These are phyloP conservation scores for Glaucomys volans DNA, from an alignment of 2,113 vertebrate species.

Conservation along the genomic window DNA sequence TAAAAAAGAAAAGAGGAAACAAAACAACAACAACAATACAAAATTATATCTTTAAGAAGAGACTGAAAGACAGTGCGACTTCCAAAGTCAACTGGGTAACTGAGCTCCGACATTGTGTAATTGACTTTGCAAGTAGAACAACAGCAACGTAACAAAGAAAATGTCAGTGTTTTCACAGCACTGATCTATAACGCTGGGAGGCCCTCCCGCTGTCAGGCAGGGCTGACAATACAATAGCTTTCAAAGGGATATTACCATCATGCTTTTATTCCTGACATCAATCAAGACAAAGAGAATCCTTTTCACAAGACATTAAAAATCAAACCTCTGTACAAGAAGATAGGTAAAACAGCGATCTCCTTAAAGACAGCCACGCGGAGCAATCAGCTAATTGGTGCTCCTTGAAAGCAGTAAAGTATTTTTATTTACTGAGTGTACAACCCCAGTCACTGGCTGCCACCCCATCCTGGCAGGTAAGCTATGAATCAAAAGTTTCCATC, in stretches of 20 bases:
- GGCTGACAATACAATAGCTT: slow-evolving; percentile 91
- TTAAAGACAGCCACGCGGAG: slow-evolving; percentile 85
- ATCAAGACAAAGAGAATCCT: slow-evolving; percentile 92
- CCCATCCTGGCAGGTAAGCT: slow-evolving; percentile 83
- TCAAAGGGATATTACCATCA: slow-evolving; percentile 91
- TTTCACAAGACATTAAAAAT: slow-evolving; percentile 90
- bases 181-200: slow-evolving; percentile 90
- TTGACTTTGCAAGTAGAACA: slow-evolving; percentile 90
- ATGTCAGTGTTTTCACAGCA: slow-evolving; percentile 90
- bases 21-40: slow-evolving; percentile 70
- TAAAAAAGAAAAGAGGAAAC: slow-evolving; percentile 22
- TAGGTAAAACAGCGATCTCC: slow-evolving; percentile 87
- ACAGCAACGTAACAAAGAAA: slow-evolving; percentile 90
- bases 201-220: slow-evolving; percentile 90
- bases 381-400: slow-evolving; percentile 89
- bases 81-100: slow-evolving; percentile 89
- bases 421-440: slow-evolving; percentile 87
- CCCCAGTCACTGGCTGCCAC: slow-evolving; percentile 82
- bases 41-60: slow-evolving; percentile 89
- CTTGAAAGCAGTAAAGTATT: slow-evolving; percentile 85
- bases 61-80: slow-evolving; percentile 87
- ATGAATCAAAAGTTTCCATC: slow-evolving; percentile 87
- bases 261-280: slow-evolving; percentile 91
- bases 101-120: slow-evolving; percentile 89
- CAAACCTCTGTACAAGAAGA: slow-evolving; percentile 87